Percentiles rank a stretch among this genome's conserved stretches.
Evolutionary conservation across 2,888 invertebrate species (phyloP).

Genomic region (Byasa hedistus): DNA sequence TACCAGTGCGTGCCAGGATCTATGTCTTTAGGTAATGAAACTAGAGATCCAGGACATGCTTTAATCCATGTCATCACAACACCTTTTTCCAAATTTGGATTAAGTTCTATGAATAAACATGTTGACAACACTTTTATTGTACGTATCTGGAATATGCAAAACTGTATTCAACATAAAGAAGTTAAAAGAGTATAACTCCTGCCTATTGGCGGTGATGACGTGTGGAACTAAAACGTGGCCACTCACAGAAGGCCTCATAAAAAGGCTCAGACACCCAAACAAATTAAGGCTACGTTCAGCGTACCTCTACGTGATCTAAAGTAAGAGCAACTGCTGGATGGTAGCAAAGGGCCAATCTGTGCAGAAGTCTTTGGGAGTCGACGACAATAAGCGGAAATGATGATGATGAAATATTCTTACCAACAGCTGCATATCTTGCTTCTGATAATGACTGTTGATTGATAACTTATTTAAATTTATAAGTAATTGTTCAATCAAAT

Average conservation of each 20-base stretch:
- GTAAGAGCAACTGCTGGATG: no score
- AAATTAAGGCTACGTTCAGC: no score
- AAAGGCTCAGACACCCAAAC: no score
- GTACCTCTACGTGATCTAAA: no score
- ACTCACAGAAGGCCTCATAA: no score
- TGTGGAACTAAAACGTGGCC: no score
- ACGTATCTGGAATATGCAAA: conserved; percentile 44
- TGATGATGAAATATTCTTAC: conserved; percentile 5
- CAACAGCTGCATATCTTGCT: conserved; percentile 11
- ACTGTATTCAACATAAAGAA: background rate
- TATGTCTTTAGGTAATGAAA: conserved; percentile 34
- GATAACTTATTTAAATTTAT: conserved; percentile 30
- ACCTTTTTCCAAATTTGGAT: conserved; percentile 41
- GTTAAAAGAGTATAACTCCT: no score
- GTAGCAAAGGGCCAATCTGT: no score
- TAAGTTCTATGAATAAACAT: conserved; percentile 43
- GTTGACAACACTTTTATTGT: conserved; percentile 51
- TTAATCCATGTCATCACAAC: conserved; percentile 51
- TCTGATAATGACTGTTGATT: background rate
- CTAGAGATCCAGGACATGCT: conserved; percentile 45
- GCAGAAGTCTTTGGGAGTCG: no score
- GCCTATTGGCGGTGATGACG: no score
- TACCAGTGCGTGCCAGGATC: conserved; percentile 47
- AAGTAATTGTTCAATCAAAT: conserved; percentile 40
- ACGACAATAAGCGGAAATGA: background rate